A percentile compares a stretch with the other conserved stretches of the same genome.
Conservation (phyloP, 2,797 vertebrate genomes). For the Echiichthys vipera region DNA sequence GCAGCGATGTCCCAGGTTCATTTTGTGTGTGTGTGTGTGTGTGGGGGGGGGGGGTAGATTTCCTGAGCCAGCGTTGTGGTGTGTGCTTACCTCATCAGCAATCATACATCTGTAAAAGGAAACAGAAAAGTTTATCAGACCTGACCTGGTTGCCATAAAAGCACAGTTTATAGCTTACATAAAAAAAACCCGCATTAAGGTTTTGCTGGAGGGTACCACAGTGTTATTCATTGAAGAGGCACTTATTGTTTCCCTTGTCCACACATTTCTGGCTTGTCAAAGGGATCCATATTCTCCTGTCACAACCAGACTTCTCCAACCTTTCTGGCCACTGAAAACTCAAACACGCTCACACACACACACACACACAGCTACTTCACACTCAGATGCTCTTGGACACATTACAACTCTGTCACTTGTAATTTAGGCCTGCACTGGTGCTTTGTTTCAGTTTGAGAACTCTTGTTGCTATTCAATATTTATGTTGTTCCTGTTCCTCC, state of each 20-base stretch:
- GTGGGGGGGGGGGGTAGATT: constrained; percentile 38
- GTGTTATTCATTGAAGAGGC: neutral
- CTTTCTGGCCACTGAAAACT: neutral
- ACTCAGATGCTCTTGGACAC: constrained; percentile 31
- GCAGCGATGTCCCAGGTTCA: constrained; percentile 56
- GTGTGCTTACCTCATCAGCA: constrained; percentile 79
- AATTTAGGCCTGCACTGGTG: constrained; percentile 23
- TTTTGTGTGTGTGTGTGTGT: constrained; percentile 30
- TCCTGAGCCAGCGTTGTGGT: constrained; percentile 57
- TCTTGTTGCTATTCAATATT: constrained; percentile 37
- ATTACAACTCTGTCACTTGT: constrained; percentile 42
- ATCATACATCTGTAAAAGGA: constrained; percentile 82
- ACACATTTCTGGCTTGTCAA: constrained; percentile 1
- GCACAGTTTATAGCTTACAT: neutral
- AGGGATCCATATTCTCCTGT: constrained; percentile 17
- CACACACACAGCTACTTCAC: constrained; percentile 10
- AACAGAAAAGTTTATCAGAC: constrained; percentile 62
- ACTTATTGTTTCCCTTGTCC: neutral
- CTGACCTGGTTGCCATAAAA: neutral
- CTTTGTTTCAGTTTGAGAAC: constrained; percentile 21
- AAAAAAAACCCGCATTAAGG: neutral
- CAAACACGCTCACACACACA: too few relatives aligned
- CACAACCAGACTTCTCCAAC: constrained; percentile 18
- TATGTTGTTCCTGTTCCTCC: constrained; percentile 29
- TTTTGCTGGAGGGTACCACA: constrained; percentile 21